phyloP scores from a whole-genome alignment of 2,888 invertebrate species.

The Heliconius aoede region DNA sequence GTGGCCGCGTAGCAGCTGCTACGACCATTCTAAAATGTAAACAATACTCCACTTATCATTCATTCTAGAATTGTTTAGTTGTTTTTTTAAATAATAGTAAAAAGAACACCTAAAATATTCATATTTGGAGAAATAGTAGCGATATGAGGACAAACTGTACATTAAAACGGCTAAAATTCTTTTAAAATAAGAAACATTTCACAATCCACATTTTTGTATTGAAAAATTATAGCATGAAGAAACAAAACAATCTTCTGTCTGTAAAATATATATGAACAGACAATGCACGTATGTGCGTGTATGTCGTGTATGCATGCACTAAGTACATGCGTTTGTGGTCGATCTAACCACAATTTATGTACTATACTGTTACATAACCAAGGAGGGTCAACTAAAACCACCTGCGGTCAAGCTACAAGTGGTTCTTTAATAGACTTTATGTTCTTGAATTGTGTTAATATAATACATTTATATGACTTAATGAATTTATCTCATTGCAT shows the following conservation, averaged over 20 bases:
- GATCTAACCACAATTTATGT: slow-evolving; percentile 27
- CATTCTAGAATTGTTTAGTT: neutral
- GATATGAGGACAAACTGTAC: neutral
- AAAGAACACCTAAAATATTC: neutral
- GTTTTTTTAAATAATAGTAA: neutral
- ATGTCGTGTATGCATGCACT: slow-evolving; percentile 14
- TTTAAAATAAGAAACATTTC: neutral
- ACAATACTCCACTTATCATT: slow-evolving; percentile 17
- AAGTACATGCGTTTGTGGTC: slow-evolving; percentile 31
- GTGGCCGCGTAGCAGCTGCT: slow-evolving; percentile 36
- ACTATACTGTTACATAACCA: slow-evolving; percentile 26
- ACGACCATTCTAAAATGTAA: slow-evolving; percentile 22
- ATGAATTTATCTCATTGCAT: neutral
- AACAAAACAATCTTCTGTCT: neutral
- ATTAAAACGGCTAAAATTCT: neutral
- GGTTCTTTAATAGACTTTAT: slow-evolving; percentile 13
- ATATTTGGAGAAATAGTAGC: neutral
- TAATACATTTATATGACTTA: neutral
- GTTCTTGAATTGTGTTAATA: slow-evolving; percentile 20
- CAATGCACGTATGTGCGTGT: neutral
- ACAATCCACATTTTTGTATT: neutral
- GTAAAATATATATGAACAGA: slow-evolving; percentile 5
- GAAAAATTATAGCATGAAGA: neutral
- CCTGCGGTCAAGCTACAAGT: slow-evolving; percentile 30
- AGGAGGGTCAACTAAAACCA: slow-evolving; percentile 29